Base-by-base conservation (phyloP, 2,888 invertebrate genomes). In the Aquatica leii region DNA sequence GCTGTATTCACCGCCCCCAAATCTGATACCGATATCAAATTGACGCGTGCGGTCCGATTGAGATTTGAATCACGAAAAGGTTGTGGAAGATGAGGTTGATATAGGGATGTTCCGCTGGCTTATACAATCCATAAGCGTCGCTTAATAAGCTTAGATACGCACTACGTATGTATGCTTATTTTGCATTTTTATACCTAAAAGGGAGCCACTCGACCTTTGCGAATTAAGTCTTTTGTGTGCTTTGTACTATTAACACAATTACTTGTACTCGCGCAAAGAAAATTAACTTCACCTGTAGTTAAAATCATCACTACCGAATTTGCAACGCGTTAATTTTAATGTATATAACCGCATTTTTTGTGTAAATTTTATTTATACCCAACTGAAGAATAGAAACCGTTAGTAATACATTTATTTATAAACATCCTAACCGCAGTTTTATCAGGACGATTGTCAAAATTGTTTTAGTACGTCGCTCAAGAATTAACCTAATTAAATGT, bases 1-100 rank as follows among this genome's bases (percentile, higher is more conserved):
- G 71, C 70, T 68, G 71, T 74, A 73, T 69, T 73, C 76, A 72
- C 78, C 80, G 78, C 78, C 80, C 78, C 78, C 78, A 71, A 77
- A 76, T 73, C 76, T 73, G 71, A 67, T 68, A 68, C 69, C 74
- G 74, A 75, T 74, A 75, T 74, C 74, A 73, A 76, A 74, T 75
- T 74, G 77, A 75, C 75, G 76, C 74, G 76, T 73, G 75, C 74
- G 74, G 73, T 72, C 68, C 69, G 69, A 70, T 71, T 71, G 65
- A 68, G 70, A 71, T 70, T 71, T 70, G 70, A 71, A 71, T 72
- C 73, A 69, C 71, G 71, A 62, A 69, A 70, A 67, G 69, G 71
- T 66, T 71, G 64, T 59, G 67, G 55, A 57, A 63, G 67, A 69
- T 64, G 69, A 66, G 70, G 61, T 66, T 62, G 69, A 69, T 71